Evolutionary conservation across 1,140 invertebrate genomes (phyloP).

Genomic region (Eueides isabella): DNA sequence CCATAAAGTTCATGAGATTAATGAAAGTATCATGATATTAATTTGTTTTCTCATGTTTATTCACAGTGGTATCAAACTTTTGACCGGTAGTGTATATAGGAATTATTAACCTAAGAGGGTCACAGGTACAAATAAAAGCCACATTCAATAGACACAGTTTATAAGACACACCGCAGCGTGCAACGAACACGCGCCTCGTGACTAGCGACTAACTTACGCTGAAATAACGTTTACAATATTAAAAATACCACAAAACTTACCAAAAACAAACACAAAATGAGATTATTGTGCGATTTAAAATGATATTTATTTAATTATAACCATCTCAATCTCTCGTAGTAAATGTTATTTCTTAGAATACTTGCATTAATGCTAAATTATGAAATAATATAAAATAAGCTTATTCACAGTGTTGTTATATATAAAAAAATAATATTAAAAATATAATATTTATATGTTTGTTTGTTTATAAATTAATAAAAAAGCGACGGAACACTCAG

Average conservation of each 20-base stretch:
- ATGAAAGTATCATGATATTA: too few species aligned
- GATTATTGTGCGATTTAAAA: conserved; percentile 10
- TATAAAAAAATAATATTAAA: neutral
- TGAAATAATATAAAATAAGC: neutral
- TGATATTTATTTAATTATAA: neutral
- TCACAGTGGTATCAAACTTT: too few species aligned
- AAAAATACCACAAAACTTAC: neutral
- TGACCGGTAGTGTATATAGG: too few species aligned
- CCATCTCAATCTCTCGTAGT: neutral
- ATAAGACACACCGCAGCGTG: neutral
- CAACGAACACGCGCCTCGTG: neutral
- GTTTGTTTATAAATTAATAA: neutral
- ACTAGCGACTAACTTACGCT: conserved; percentile 2
- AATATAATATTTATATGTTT: neutral
- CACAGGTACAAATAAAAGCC: neutral
- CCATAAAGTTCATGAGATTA: too few species aligned
- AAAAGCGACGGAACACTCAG: conserved; percentile 9
- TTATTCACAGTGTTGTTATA: neutral
- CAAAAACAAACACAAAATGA: conserved; percentile 7
- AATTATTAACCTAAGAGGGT: too few species aligned
- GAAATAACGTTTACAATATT: neutral
- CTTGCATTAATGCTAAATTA: neutral
- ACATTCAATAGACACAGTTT: neutral
- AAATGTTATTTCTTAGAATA: neutral
- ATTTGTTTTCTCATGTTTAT: too few species aligned